phyloP scores from a whole-genome alignment of 1,140 invertebrate genomes.

The Thaumetopoea pityocampa region DNA sequence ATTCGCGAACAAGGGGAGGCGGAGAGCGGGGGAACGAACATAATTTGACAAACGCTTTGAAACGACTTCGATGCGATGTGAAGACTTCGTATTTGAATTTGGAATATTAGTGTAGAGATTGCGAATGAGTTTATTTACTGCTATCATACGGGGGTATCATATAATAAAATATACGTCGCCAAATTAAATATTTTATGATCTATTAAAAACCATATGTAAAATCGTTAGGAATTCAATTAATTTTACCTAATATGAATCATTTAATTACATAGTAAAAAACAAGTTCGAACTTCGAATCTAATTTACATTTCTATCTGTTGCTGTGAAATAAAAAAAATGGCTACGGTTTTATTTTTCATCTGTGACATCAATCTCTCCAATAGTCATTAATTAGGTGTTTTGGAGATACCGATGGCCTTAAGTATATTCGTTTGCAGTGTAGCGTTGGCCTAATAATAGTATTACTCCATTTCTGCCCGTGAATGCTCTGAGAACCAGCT shows the following conservation, averaged over 20 bases:
- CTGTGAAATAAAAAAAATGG: neutral
- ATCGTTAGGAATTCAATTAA: no score
- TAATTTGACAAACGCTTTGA: conserved; percentile 61
- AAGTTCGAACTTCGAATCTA: neutral
- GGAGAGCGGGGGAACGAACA: conserved; percentile 24
- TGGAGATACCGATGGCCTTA: no score
- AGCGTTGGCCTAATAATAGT: no score
- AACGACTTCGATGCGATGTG: conserved; percentile 22
- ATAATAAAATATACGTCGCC: neutral
- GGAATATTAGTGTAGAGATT: conserved; percentile 20
- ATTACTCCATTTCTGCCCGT: no score
- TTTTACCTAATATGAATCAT: no score
- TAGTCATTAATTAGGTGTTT: conserved; percentile 14
- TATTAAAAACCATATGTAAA: no score
- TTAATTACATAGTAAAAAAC: no score
- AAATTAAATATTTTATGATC: no score
- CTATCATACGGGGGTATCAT: neutral
- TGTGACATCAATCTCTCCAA: conserved; percentile 11
- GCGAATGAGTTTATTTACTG: no score
- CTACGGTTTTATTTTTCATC: conserved; percentile 14
- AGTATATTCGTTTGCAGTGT: no score
- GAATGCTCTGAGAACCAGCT: no score
- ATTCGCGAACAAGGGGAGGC: conserved; percentile 39
- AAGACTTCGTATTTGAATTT: conserved; percentile 38
- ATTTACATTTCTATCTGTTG: neutral